Evolutionary conservation across 2,888 invertebrate genomes (phyloP), one percentile per base, ranked within the genome.

Genomic region (Blastobasis adustella): DNA sequence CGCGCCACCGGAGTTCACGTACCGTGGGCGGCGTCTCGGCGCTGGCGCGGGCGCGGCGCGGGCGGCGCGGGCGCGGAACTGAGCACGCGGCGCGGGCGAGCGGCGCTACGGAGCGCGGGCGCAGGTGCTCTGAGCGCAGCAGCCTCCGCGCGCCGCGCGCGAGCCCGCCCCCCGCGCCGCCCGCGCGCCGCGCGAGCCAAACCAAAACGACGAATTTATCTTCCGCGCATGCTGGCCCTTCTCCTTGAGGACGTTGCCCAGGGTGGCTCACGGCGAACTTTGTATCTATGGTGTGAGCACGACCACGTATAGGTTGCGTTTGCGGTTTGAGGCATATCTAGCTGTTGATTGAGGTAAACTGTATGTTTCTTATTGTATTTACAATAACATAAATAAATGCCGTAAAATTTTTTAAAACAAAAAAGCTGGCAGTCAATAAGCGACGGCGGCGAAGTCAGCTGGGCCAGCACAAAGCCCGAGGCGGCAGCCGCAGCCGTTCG

Each of bases 111-210:
- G 89, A 87, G 80, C 89, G 88, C 87, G 88, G 91, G 90, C 91
- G 91, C 91, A 91, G 91, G 91, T 92, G 92, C 91, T 91, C 91
- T 91, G 91, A 90, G 91, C 90, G 90, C 91, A 86, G 90, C 90
- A 90, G 87, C 88, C 87, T 82, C 88, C 85, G 87, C 90, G 87
- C 89, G 89, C 87, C 89, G 81, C 72, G 80, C 88, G 89, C 79
- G 89, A 89, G 84, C 84, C 66, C 88, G 84, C 77, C 72, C 84
- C 73, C 74, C 79, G 73, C 75, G 62, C 68, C 77, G 67, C 76
- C 71, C 76, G 74, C 76, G 69, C 73, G 73, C 71, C 68, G 74
- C 68, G 75, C 68, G 80, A 74, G 82, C 84, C 86, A 82, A 82
- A 85, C 83, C 86, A 82, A 85, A 86, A 85, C 83, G 84, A 85